Percentiles rank a stretch among this genome's conserved stretches.
Conservation (phyloP, 1,140 invertebrate species). For the Philaenus spumarius region DNA sequence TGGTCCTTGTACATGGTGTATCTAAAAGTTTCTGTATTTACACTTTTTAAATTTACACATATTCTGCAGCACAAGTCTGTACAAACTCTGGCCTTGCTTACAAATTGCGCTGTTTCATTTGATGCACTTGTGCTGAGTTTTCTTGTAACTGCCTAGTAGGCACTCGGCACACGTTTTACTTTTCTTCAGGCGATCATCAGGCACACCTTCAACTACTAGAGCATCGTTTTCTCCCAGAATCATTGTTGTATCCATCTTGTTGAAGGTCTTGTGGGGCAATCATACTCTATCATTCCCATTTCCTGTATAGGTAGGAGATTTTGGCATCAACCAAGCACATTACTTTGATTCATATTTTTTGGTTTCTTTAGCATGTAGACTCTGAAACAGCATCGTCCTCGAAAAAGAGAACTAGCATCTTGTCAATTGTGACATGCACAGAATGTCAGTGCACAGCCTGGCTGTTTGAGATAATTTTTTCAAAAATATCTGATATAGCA, state of each 20-base stretch:
- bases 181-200: not conserved
- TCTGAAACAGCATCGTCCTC: conserved; percentile 37
- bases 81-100: no score
- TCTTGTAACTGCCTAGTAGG: not conserved
- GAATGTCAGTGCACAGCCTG: no score
- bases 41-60: no score
- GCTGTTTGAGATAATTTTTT: not conserved
- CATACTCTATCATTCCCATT: conserved; percentile 17
- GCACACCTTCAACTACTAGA: not conserved
- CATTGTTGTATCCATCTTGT: not conserved
- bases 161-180: not conserved
- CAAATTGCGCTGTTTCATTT: no score
- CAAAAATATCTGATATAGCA: conserved; percentile 10
- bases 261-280: conserved; percentile 6
- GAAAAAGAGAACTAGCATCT: no score
- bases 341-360: conserved; percentile 34
- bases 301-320: no score
- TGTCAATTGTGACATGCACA: no score
- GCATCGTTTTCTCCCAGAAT: not conserved
- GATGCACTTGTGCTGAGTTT: not conserved
- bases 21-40: no score
- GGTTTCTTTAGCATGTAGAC: conserved; percentile 43
- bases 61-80: no score
- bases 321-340: conserved; percentile 3
- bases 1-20: no score